Conservation (phyloP, 1,140 invertebrate genomes). For the Agrypnia vestita region DNA sequence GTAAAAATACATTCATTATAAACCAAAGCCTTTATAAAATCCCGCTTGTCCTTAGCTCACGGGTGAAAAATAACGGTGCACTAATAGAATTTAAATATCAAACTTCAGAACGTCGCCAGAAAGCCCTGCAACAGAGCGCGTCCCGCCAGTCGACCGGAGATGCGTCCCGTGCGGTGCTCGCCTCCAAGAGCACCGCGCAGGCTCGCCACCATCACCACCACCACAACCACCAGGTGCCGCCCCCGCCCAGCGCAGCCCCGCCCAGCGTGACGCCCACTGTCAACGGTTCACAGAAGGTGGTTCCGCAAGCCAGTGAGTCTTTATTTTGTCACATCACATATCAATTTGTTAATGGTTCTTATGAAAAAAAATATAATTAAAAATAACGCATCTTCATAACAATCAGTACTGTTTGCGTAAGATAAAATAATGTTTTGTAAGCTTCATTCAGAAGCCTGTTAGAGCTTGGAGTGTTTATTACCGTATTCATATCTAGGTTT, state of each 20-base stretch:
- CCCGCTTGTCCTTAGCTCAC: neutral
- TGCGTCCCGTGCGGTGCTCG: neutral
- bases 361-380: no score
- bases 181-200: conserved; percentile 1
- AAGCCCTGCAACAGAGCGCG: conserved; percentile 53
- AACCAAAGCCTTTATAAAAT: neutral
- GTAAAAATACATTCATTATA: no score
- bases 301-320: neutral
- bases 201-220: conserved; percentile 46
- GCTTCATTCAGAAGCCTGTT: no score
- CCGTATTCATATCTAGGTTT: no score
- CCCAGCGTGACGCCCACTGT: conserved; percentile 37
- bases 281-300: conserved; percentile 30
- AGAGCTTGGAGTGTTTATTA: no score
- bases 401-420: no score
- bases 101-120: conserved; percentile 63
- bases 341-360: no score
- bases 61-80: no score
- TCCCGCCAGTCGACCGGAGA: conserved; percentile 56
- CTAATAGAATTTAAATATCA: neutral
- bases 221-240: conserved; percentile 45
- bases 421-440: no score
- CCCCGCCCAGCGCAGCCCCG: conserved; percentile 37
- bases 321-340: neutral
- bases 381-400: no score